Evolutionary conservation across 2,797 vertebrate genomes (phyloP).

Genomic region (Spinus pinus): DNA sequence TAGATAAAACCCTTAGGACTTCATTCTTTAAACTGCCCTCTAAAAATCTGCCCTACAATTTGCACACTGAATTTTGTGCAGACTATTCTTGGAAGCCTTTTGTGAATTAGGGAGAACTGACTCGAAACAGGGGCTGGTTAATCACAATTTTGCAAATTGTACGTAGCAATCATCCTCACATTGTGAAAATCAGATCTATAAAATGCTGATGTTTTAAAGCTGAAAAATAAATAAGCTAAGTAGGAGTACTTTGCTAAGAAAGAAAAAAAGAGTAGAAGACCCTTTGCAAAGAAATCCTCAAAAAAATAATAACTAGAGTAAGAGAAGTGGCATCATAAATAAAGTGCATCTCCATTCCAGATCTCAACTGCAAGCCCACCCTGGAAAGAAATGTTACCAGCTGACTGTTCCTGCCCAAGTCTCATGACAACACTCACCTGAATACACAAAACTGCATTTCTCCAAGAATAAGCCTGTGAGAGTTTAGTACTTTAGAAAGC

Average conservation of each 20-base stretch:
- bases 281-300: constrained; percentile 65
- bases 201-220: constrained; percentile 80
- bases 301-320: constrained; percentile 44
- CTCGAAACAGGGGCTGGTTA: constrained; percentile 79
- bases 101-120: constrained; percentile 79
- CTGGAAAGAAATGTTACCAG: background rate
- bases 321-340: background rate
- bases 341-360: background rate
- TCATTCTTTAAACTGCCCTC: constrained; percentile 82
- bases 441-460: background rate
- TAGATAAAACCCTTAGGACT: constrained; percentile 81
- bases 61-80: constrained; percentile 79
- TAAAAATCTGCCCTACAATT: constrained; percentile 81
- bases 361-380: background rate
- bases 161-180: constrained; percentile 81
- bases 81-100: constrained; percentile 82
- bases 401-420: background rate
- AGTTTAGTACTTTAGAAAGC: background rate
- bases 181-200: constrained; percentile 81
- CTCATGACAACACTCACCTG: constrained; percentile 27
- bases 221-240: constrained; percentile 80
- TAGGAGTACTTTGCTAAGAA: constrained; percentile 66
- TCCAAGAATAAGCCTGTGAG: background rate
- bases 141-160: constrained; percentile 83
- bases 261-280: constrained; percentile 44